Evolutionary conservation across 2,888 invertebrate genomes (phyloP), one percentile per base, ranked within the genome.

Genomic region (Acleris laterana): DNA sequence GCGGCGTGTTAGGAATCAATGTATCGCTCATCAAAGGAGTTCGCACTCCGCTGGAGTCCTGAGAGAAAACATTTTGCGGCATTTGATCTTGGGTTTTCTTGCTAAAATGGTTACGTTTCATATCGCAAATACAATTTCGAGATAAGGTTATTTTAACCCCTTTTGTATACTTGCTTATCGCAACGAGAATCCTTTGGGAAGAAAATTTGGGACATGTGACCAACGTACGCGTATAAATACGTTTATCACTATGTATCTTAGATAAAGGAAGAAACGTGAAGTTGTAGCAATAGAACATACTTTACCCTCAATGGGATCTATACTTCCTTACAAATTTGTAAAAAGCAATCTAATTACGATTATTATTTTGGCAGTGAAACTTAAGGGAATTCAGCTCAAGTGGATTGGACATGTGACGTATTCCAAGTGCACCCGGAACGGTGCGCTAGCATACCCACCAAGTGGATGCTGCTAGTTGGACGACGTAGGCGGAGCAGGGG

Each of bases 1-100:
- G 68, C 57, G 71, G 71, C 72, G 71, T 71, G 72, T 64, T 55
- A 20, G 53, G 68, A 77, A 73, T 74, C 68, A 68, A 58, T 62
- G 57, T 70, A 69, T 62, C 62, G 66, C 50, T 68, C 67, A 60
- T 63, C 64, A 69, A 69, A 67, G 67, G 67, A 68, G 58, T 67
- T 66, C 68, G 48, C 65, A 62, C 66, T 66, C 51, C 38, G 57
- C 22, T 52, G 52, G 52, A 62, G 62, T 38, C 52, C 32, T 48
- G 66, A 62, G 61, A 66, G 60, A 51, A 64, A 64, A 61, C 65
- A 55, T 65, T 65, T 65, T 44, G 60, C 50, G 60, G 55, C 44
- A 65, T 65, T 61, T 65, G 60, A 65, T 61, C 49, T 61, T 44
- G 65, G 60, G 51, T 67, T 67, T 52, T 46, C 42, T 53, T 55